A percentile compares a stretch with the other conserved stretches of the same genome.
phyloP scores from a whole-genome alignment of 2,113 vertebrate genomes.

The Tautogolabrus adspersus region DNA sequence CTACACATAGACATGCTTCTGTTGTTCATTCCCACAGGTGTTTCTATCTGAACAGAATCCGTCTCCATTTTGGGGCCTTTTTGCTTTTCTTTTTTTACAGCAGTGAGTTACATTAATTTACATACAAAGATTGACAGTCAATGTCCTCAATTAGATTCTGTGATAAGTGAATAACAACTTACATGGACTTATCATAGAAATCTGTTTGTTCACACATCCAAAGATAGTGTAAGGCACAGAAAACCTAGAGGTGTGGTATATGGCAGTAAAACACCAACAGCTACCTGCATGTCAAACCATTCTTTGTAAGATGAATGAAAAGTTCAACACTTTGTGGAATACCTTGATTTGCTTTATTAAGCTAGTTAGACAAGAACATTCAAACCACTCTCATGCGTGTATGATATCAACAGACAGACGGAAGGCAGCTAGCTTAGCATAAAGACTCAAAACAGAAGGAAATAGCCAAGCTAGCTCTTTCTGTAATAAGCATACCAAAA shows the following conservation, averaged over 20 bases:
- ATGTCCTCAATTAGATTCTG: conserved; percentile 23
- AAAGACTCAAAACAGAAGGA: not conserved
- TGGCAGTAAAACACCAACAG: conserved; percentile 56
- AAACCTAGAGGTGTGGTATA: conserved; percentile 57
- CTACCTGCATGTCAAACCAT: conserved; percentile 30
- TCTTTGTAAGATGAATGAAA: conserved; percentile 23
- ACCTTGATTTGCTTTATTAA: conserved; percentile 3
- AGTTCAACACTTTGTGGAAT: conserved; percentile 23
- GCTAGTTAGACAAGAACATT: not conserved
- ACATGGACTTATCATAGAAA: conserved; percentile 14
- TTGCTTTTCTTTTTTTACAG: conserved; percentile 27
- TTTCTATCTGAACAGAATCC: conserved; percentile 21
- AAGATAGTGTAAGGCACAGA: conserved; percentile 71
- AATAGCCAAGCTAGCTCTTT: not conserved
- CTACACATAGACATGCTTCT: conserved; percentile 48
- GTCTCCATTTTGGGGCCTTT: conserved; percentile 20
- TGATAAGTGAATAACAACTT: conserved; percentile 15
- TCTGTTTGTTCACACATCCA: conserved; percentile 14
- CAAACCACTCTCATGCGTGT: not conserved
- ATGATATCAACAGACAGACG: not conserved
- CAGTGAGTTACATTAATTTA: conserved; percentile 38
- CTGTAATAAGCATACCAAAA: not conserved
- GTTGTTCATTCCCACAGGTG: conserved; percentile 27
- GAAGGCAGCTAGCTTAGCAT: not conserved
- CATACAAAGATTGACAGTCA: conserved; percentile 45